These are phyloP conservation scores for Forbesichthys papilliferus DNA, from an alignment of 2,113 vertebrate genomes.

Conservation along the genomic window DNA sequence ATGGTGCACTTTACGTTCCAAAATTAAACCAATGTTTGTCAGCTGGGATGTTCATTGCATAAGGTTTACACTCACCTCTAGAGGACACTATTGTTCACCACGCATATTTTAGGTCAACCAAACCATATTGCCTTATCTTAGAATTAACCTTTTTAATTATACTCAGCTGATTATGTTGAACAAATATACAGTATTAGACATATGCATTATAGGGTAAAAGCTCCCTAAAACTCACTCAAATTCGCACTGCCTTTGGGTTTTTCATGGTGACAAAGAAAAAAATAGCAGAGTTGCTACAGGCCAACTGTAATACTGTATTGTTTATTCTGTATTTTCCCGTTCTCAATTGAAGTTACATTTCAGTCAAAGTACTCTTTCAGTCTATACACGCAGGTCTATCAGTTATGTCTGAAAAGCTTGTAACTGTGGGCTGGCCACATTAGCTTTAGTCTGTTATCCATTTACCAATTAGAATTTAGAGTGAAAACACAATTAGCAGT, in stretches of 20 bases:
- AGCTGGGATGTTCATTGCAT: slow-evolving; percentile 9
- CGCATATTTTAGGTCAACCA: slow-evolving; percentile 58
- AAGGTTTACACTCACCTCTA: slow-evolving; percentile 71
- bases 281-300: not conserved
- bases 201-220: no score
- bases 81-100: slow-evolving; percentile 80
- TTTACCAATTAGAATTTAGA: slow-evolving; percentile 92
- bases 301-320: not conserved
- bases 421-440: slow-evolving; percentile 80
- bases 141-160: slow-evolving; percentile 64
- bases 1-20: no score
- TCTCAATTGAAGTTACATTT: not conserved
- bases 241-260: no score
- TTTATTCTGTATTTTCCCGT: not conserved
- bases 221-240: no score
- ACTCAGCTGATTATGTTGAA: slow-evolving; percentile 47
- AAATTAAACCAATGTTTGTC: not conserved
- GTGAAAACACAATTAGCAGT: slow-evolving; percentile 95
- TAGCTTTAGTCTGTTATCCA: slow-evolving; percentile 91
- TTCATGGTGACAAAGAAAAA: no score
- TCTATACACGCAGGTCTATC: not conserved
- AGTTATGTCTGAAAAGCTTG: slow-evolving; percentile 1
- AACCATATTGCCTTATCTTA: slow-evolving; percentile 28
- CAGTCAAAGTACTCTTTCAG: not conserved
- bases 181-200: slow-evolving; percentile 18